Percentiles rank a stretch among this genome's conserved stretches.
These are phyloP conservation scores for Achroia grisella DNA, from an alignment of 1,140 invertebrate genomes.

Conservation along the genomic window DNA sequence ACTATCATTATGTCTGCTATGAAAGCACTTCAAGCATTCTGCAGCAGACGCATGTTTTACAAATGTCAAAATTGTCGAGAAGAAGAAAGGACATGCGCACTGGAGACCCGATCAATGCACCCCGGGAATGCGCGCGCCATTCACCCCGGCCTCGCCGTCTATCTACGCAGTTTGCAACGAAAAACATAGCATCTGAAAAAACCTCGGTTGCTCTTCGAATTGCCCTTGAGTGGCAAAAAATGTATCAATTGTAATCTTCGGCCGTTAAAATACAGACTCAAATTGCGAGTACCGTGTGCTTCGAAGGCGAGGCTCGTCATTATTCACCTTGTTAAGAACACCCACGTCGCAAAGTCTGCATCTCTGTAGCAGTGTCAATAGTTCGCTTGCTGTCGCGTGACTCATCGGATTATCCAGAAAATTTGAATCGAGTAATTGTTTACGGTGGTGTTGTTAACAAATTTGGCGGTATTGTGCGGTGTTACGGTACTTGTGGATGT, in stretches of 20 bases:
- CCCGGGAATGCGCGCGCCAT: conserved; percentile 60
- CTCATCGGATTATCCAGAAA: conserved; percentile 59
- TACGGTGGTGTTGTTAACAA: conserved; percentile 24
- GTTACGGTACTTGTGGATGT: conserved; percentile 32
- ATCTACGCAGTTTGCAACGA: conserved; percentile 63
- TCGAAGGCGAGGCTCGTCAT: conserved; percentile 18
- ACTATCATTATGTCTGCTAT: too few relatives aligned
- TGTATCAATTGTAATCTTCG: conserved; percentile 28
- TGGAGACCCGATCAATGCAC: conserved; percentile 61
- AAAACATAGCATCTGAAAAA: conserved; percentile 50
- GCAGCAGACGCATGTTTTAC: conserved; percentile 10
- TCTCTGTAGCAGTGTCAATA: conserved; percentile 13
- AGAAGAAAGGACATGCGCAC: conserved; percentile 53
- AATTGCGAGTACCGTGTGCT: conserved; percentile 18
- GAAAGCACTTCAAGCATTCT: neutral
- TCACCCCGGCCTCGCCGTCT: conserved; percentile 31
- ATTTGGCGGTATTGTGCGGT: conserved; percentile 22
- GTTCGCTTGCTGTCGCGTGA: conserved; percentile 43
- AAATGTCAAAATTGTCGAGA: conserved; percentile 63
- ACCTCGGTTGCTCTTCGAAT: conserved; percentile 33
- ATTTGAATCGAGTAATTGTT: conserved; percentile 33
- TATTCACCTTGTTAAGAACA: conserved; percentile 43
- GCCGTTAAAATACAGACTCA: conserved; percentile 13
- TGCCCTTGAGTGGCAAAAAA: conserved; percentile 50
- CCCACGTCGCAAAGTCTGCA: conserved; percentile 32